Evolutionary conservation across 2,888 invertebrate species (phyloP), one percentile per base, ranked within the genome.

Genomic region (Ochropleura plecta): DNA sequence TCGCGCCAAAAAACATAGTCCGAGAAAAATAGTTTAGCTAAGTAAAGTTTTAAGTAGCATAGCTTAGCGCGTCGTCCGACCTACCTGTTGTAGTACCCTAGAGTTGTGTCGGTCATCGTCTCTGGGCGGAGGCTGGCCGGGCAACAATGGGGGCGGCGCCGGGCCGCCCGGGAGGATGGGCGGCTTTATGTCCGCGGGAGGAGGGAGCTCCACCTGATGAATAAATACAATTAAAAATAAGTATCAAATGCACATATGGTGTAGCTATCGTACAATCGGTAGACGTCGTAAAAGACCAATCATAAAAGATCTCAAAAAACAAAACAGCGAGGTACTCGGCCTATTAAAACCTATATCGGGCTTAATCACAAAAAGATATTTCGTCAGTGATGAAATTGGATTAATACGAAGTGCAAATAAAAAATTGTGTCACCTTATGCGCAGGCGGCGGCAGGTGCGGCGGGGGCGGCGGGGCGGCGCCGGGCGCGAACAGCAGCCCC

Each of bases 41-140:
- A 53, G 9, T n/a, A 48, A 12, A 72, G 20, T 48, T n/a, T 12
- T 8, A 49, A 18, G 42, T 12, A 70, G 9, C 12, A 46, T 5
- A 62, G 16, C n/a, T 40, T 16, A 40, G 57, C 4, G 16, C 57
- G 40, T 30, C 16, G 16, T 16, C 14, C 12, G 8, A 60, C 18
- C 51, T 85, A 97, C 96, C 93, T 97, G 95, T 87, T 97, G 97
- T 89, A 94, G 88, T 40, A 92, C 96, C 79, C 96, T 91, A 30
- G 96, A 92, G 9, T 67, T 96, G 85, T 97, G 96, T 88, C 98
- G 96, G 81, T 97, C 97, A 87, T 97, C 95, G 9, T 95, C 95
- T 2, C 95, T 90, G 40, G 96, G 94, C 48, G 96, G 94, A 20
- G 95, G 94, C 76, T 93, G 94, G 3, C 96, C 94, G n/a, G 94